phyloP scores from a whole-genome alignment of 2,797 vertebrate genomes.

The Carduelis carduelis region DNA sequence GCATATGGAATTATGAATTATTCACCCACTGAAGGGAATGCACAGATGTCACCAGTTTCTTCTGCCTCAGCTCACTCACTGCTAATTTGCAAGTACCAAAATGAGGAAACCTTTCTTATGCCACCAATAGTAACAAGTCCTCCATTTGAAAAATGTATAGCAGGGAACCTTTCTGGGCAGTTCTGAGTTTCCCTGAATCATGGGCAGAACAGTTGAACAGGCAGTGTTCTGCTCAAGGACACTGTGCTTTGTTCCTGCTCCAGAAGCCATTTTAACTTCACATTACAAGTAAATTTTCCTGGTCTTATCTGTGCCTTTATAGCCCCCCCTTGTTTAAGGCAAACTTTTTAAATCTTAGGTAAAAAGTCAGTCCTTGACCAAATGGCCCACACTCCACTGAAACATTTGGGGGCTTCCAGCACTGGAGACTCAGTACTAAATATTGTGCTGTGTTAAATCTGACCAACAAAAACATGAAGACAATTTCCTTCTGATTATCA shows the following conservation, averaged over 20 bases:
- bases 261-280: neutral
- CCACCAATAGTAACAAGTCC: neutral
- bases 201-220: neutral
- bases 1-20: slow-evolving; percentile 31
- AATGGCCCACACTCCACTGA: neutral
- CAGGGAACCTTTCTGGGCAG: neutral
- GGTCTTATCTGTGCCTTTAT: neutral
- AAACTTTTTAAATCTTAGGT: neutral
- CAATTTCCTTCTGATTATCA: neutral
- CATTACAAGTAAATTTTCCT: neutral
- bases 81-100: neutral
- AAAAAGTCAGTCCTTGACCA: neutral
- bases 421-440: neutral
- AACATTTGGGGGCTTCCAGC: neutral
- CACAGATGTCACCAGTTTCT: slow-evolving; percentile 10
- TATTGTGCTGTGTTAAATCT: neutral
- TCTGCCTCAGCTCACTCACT: neutral
- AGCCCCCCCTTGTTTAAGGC: neutral
- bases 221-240: neutral
- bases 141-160: neutral
- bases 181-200: neutral
- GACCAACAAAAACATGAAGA: neutral
- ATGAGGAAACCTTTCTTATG: neutral
- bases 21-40: neutral
- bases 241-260: neutral